Conservation (phyloP, 2,888 invertebrate species). For the Nematopogon swammerdamellus region DNA sequence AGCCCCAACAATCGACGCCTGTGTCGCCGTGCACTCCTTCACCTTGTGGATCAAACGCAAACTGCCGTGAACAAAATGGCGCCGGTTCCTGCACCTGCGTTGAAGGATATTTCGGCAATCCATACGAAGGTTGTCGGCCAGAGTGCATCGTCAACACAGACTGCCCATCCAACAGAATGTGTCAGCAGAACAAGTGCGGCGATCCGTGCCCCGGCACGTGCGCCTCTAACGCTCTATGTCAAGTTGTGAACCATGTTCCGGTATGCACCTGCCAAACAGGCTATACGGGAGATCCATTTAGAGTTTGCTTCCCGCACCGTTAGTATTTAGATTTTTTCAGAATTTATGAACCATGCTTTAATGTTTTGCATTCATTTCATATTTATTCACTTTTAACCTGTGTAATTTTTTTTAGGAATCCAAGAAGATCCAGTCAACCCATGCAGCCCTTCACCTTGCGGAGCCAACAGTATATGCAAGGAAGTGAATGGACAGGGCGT, state of each 20-base stretch:
- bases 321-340: conserved; percentile 16
- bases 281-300: conserved; percentile 62
- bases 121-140: conserved; percentile 68
- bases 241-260: conserved; percentile 69
- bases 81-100: conserved; percentile 71
- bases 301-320: conserved; percentile 30
- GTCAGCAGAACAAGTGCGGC: conserved; percentile 69
- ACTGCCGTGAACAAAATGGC: conserved; percentile 64
- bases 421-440: conserved; percentile 44
- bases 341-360: neutral
- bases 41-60: conserved; percentile 71
- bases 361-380: conserved; percentile 1
- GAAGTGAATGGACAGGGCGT: conserved; percentile 67
- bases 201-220: conserved; percentile 77
- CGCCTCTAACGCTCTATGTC: conserved; percentile 69
- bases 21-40: conserved; percentile 65
- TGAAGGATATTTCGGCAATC: conserved; percentile 61
- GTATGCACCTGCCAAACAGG: conserved; percentile 65
- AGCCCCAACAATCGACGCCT: conserved; percentile 27
- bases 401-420: conserved; percentile 22
- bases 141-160: conserved; percentile 74
- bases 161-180: conserved; percentile 68
- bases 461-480: conserved; percentile 77
- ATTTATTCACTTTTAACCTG: conserved; percentile 3
- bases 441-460: conserved; percentile 77